These are phyloP conservation scores for Agrilus cyanescens DNA, from an alignment of 2,888 invertebrate species.

Conservation along the genomic window DNA sequence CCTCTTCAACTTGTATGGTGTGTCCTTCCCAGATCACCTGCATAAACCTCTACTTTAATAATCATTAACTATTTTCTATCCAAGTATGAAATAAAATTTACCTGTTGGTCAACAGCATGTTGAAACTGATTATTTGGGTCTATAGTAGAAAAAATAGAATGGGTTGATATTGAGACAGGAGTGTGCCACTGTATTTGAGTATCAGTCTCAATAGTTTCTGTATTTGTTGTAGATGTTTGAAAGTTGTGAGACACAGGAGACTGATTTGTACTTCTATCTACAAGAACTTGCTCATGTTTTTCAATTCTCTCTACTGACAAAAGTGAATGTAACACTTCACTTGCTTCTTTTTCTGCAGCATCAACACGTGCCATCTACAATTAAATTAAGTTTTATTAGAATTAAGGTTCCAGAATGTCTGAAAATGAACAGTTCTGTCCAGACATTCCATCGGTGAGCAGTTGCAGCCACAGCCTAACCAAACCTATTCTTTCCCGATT, in stretches of 20 bases:
- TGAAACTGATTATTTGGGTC: slow-evolving; percentile 32
- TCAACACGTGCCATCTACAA: slow-evolving; percentile 49
- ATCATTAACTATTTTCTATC: too few relatives aligned
- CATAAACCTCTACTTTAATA: slow-evolving; percentile 21
- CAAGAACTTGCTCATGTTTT: slow-evolving; percentile 33
- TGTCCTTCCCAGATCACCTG: slow-evolving; percentile 57
- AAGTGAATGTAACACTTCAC: slow-evolving; percentile 55
- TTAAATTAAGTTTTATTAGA: too few relatives aligned
- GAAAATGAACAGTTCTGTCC: too few relatives aligned
- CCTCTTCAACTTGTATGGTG: slow-evolving; percentile 49
- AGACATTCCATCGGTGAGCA: too few relatives aligned
- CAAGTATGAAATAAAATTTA: slow-evolving; percentile 16
- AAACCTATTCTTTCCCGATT: too few relatives aligned
- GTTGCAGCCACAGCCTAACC: too few relatives aligned
- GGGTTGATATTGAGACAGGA: slow-evolving; percentile 39
- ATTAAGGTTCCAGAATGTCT: too few relatives aligned
- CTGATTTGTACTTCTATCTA: slow-evolving; percentile 25
- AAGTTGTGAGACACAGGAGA: slow-evolving; percentile 27
- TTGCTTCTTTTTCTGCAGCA: slow-evolving; percentile 58
- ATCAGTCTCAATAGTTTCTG: slow-evolving; percentile 24
- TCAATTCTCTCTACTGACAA: slow-evolving; percentile 54
- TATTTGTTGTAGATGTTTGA: slow-evolving; percentile 23
- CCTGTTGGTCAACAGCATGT: slow-evolving; percentile 34
- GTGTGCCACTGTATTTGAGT: slow-evolving; percentile 50
- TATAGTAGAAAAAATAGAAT: slow-evolving; percentile 33